Evolutionary conservation across 2,113 vertebrate species (phyloP), one percentile per base, ranked within the genome.

Genomic region (Leptocoma aspasia): DNA sequence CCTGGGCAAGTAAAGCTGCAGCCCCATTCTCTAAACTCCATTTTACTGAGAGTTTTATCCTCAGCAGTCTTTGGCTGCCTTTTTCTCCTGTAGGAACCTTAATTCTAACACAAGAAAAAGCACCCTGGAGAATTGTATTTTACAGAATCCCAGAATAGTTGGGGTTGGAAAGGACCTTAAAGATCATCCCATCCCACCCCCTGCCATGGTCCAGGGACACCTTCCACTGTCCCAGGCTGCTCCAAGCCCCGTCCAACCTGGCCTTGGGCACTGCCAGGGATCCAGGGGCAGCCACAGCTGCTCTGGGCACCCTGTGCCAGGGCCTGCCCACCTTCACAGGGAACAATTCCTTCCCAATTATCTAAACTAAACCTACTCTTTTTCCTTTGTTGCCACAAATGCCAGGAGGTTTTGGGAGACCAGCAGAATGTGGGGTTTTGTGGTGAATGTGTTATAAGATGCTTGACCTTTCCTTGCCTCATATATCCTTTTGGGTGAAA

Each of bases 211-310:
- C 18, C 37, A 66, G 45, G 13, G 37, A 39, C 27, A n/a, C 4
- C 5, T 82, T 0, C n/a, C 45, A 45, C 37, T 0, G 0, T 11
- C 45, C 33, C 61, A 75, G 39, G 23, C 0, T n/a, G 28, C 20
- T 75, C 78, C 68, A 1, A 59, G 8, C 14, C 15, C 52, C 0
- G 0, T 66, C 44, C 86, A 66, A 0, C 13, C 60, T 68, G 52
- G 19, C 44, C 44, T 52, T 39, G 77, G 69, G 0, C 53, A 89
- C 35, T n/a, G 0, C 61, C 61, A 80, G 49, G 24, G 41, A 79
- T 71, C 20, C 65, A 70, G 75, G 24, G 16, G 24, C 65, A 70
- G 65, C 49, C 37, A 6, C 86, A 81, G 68, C 52, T 89, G 1
- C 27, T 81, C 86, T 89, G 86, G 28, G 23, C 60, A 82, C 2